A percentile compares a stretch with the other conserved stretches of the same genome.
Conservation (phyloP, 2,888 invertebrate genomes). For the Vesta saturnalis region DNA sequence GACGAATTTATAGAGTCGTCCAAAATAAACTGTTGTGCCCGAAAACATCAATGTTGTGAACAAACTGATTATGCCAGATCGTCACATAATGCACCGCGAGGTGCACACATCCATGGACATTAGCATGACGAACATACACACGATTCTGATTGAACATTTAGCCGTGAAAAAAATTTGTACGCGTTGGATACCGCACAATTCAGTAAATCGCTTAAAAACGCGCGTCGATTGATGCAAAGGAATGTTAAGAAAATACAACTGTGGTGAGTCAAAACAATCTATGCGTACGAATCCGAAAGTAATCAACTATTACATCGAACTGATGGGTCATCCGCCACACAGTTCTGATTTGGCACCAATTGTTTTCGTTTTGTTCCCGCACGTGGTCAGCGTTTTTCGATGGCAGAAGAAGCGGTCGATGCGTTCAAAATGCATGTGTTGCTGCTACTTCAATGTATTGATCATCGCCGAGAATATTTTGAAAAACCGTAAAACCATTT, state of each 20-base stretch:
- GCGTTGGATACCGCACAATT: too few species aligned
- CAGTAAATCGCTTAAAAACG: conserved; percentile 36
- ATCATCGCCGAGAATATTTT: too few species aligned
- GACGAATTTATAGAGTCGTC: conserved; percentile 12
- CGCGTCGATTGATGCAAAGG: too few species aligned
- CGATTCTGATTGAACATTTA: conserved; percentile 41
- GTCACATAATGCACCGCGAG: conserved; percentile 40
- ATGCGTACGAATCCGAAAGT: conserved; percentile 42
- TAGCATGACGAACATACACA: conserved; percentile 23
- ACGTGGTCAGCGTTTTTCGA: too few species aligned
- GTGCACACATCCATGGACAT: conserved; percentile 39
- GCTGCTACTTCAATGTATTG: too few species aligned
- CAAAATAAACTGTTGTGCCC: conserved; percentile 20
- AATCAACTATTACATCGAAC: conserved; percentile 45
- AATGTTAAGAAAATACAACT: conserved; percentile 43
- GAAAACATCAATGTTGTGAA: conserved; percentile 24
- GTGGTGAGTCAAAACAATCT: conserved; percentile 43
- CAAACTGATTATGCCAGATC: conserved; percentile 35
- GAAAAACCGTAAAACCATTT: too few species aligned
- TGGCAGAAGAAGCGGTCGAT: too few species aligned
- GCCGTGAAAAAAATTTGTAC: too few species aligned
- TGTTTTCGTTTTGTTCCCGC: not conserved
- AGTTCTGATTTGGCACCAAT: not conserved
- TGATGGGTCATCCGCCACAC: conserved; percentile 9
- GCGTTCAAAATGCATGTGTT: too few species aligned